phyloP scores from a whole-genome alignment of 2,888 invertebrate species.

The Drosophila fungiperda region DNA sequence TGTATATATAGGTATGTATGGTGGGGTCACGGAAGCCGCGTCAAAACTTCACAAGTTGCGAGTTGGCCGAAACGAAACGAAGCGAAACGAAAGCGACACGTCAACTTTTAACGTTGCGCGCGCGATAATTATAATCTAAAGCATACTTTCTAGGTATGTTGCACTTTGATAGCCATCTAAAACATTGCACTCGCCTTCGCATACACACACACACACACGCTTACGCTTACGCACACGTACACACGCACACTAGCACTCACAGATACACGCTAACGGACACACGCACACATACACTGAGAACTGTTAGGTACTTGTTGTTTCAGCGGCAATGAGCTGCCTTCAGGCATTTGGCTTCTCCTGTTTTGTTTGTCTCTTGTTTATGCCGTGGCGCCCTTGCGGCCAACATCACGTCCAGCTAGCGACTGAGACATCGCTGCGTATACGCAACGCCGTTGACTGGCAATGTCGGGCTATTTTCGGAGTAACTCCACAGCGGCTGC shows the following conservation, averaged over 20 bases:
- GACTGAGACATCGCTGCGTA: constrained; percentile 74
- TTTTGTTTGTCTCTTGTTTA: constrained; percentile 36
- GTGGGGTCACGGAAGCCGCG: constrained; percentile 56
- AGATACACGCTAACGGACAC: constrained; percentile 25
- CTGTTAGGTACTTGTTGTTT: constrained; percentile 74
- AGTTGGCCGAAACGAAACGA: constrained; percentile 48
- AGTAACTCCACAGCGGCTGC: constrained; percentile 64
- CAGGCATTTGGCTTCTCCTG: constrained; percentile 43
- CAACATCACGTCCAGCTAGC: constrained; percentile 80
- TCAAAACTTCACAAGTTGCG: constrained; percentile 59
- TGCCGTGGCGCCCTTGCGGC: constrained; percentile 79
- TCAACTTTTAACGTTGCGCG: constrained; percentile 39
- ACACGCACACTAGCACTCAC: constrained; percentile 19
- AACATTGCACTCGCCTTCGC: constrained; percentile 38
- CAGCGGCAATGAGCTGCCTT: constrained; percentile 72
- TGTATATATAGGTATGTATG: constrained; percentile 25
- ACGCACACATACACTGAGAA: constrained; percentile 19
- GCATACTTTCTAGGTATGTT: constrained; percentile 79
- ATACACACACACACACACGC: constrained; percentile 15
- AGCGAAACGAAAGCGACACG: constrained; percentile 26
- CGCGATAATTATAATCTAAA: constrained; percentile 67
- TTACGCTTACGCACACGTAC: constrained; percentile 18
- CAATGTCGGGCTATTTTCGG: constrained; percentile 62
- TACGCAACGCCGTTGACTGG: constrained; percentile 65
- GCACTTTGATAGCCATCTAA: constrained; percentile 66